Evolutionary conservation across 2,888 invertebrate genomes (phyloP), one percentile per base, ranked within the genome.

Genomic region (Athrips mouffetella): DNA sequence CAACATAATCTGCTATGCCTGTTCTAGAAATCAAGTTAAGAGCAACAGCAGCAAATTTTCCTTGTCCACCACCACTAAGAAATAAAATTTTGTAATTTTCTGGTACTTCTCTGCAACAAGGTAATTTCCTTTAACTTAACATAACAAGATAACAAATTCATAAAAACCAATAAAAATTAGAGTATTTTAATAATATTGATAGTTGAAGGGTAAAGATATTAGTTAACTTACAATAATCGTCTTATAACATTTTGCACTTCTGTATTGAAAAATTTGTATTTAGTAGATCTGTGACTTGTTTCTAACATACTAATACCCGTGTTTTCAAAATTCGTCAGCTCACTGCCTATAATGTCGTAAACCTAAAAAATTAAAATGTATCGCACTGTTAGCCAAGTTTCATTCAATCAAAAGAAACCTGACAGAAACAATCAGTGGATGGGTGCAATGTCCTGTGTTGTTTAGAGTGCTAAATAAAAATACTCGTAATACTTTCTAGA

Each of bases 1-100:
- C 93, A 54, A 94, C 90, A 66, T 97, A 97, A 83, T 97, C 96
- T 0, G 96, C 96, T 1, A 90, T 90, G 55, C 95, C 96, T 41
- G 93, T 94, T 63, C 91, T 90, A 6, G 91, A 91, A 57, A 96
- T 92, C 52, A 99, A 90, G 81, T 99, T 99, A 65, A 99, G 85
- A 2, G 98, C 95, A 3, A 99, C 91, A 0, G 96, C 97, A 1
- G 98, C 94, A 80, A 99, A 99, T 67, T 96, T 92, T 1, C 98
- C 99, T 15, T 95, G 96, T 23, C 98, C 99, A 16, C 99, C 99
- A 13, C 98, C 99, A 87, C 98, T 96, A 88, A 98, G 88, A 68
- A 99, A 95, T 41, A 99, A 73, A 35, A 99, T 92, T 86, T 94
- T 96, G 82, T 98, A 99, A 80, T 98, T 98, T 50, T 92, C 90